Conservation (phyloP, 2,888 invertebrate species). For the Ormyrus pomaceus region DNA sequence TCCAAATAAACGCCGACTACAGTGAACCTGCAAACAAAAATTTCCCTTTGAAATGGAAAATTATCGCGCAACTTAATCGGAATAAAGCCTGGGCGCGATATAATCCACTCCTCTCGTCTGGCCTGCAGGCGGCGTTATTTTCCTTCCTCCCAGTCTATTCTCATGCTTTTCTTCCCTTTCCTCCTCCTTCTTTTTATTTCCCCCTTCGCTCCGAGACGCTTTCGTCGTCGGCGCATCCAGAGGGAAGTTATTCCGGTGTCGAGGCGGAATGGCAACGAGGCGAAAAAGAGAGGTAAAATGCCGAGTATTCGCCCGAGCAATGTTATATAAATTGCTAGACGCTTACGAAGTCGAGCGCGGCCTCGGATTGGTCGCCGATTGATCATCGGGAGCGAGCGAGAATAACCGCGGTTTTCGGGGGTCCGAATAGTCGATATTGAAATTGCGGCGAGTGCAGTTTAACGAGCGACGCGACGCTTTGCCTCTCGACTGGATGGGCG, state of each 20-base stretch:
- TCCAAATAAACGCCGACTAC: no score
- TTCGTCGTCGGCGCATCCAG: neutral
- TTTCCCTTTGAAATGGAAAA: no score
- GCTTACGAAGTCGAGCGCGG: slow-evolving; percentile 5
- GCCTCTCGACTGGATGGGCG: neutral
- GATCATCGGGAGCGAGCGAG: slow-evolving; percentile 5
- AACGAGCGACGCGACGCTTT: neutral
- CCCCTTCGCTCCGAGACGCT: neutral
- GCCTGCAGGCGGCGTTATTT: neutral
- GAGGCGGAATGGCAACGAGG: slow-evolving; percentile 47
- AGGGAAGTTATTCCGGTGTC: slow-evolving; percentile 57
- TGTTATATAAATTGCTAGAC: slow-evolving; percentile 52
- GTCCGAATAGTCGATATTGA: neutral
- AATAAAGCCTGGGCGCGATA: neutral
- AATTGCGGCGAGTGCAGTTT: neutral
- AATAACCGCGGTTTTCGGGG: no score
- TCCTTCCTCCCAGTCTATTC: neutral
- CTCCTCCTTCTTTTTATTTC: neutral
- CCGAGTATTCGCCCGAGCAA: slow-evolving; percentile 11
- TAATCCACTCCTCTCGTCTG: neutral
- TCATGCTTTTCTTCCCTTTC: slow-evolving; percentile 1
- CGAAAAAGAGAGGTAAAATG: slow-evolving; percentile 33
- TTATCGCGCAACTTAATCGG: neutral
- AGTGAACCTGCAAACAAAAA: no score
- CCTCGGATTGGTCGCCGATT: slow-evolving; percentile 13